These are phyloP conservation scores for Chironomus riparius DNA, from an alignment of 2,888 invertebrate species.

Conservation along the genomic window DNA sequence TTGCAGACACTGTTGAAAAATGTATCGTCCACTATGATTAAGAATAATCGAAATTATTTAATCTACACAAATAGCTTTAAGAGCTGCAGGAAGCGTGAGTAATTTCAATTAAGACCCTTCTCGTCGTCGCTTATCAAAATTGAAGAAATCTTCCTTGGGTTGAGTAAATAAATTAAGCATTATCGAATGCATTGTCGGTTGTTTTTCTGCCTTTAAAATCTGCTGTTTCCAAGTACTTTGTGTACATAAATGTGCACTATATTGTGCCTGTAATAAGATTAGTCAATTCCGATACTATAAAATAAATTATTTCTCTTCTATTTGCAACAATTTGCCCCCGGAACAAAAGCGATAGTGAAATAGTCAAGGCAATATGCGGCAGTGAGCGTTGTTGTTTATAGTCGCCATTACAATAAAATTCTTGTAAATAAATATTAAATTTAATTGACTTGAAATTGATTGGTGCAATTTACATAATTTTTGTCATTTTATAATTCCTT, in stretches of 20 bases:
- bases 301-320: not conserved
- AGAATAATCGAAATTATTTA: not conserved
- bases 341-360: not conserved
- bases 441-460: conserved; percentile 15
- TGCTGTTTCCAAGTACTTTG: not conserved
- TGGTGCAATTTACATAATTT: conserved; percentile 20
- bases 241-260: not conserved
- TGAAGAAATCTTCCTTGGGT: not conserved
- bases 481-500: not conserved
- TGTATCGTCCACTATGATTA: not conserved
- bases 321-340: not conserved
- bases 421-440: conserved; percentile 25
- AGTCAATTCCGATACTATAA: not conserved
- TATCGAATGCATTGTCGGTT: not conserved
- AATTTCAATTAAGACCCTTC: conserved; percentile 13
- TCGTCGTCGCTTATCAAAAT: not conserved
- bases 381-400: not conserved
- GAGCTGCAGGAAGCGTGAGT: conserved; percentile 11
- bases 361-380: not conserved
- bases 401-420: conserved; percentile 8
- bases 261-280: not conserved
- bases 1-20: not conserved
- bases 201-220: not conserved
- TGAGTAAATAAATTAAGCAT: not conserved
- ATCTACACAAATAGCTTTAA: not conserved